A percentile compares a stretch with the other conserved stretches of the same genome.
Evolutionary conservation across 2,888 invertebrate genomes (phyloP).

Genomic region (Hirudinaria manillensis): DNA sequence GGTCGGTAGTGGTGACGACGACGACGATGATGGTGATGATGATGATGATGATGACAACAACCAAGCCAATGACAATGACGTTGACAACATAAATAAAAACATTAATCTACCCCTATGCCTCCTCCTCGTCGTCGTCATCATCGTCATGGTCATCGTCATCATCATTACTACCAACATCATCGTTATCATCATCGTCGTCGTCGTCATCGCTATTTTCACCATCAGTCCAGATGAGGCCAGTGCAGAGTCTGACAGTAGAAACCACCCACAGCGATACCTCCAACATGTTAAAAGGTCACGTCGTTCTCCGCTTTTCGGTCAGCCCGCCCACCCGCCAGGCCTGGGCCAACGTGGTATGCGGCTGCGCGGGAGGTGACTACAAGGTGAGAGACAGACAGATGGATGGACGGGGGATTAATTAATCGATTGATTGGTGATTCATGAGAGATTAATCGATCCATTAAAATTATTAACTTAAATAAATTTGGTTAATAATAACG

Average conservation of each 20-base stretch:
- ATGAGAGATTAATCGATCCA: no score
- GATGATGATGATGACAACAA: not conserved
- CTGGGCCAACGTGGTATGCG: not conserved
- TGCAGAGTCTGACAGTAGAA: no score
- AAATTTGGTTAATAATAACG: no score
- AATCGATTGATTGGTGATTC: no score
- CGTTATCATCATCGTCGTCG: not conserved
- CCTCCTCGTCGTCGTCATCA: not conserved
- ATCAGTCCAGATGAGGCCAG: no score
- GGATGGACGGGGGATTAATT: no score
- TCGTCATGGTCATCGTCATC: slow-evolving; percentile 10
- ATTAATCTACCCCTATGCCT: not conserved
- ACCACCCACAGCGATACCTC: no score
- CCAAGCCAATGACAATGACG: not conserved
- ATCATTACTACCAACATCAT: slow-evolving; percentile 8
- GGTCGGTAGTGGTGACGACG: not conserved
- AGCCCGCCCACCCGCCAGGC: not conserved
- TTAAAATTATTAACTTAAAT: no score
- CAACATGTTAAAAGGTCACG: not conserved
- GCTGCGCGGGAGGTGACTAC: not conserved
- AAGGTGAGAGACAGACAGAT: not conserved
- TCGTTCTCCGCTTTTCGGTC: not conserved
- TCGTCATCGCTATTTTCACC: not conserved
- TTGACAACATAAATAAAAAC: not conserved
- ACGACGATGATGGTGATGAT: not conserved